These are phyloP conservation scores for Cyanocitta stelleri DNA, from an alignment of 2,113 vertebrate genomes.

Conservation along the genomic window DNA sequence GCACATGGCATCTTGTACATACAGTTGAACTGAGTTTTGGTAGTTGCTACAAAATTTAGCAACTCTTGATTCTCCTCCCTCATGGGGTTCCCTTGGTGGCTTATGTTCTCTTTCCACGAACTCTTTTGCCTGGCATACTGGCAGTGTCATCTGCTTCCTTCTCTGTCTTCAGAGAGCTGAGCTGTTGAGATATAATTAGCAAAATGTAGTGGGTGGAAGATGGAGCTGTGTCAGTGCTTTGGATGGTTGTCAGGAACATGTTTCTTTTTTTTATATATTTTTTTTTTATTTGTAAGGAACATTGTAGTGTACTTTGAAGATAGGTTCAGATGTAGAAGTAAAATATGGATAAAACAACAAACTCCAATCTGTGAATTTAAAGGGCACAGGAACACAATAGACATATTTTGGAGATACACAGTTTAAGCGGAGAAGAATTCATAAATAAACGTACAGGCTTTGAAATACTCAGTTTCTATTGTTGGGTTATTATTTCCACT, in stretches of 20 bases:
- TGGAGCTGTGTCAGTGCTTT: background rate
- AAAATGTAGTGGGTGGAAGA: background rate
- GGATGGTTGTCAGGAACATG: background rate
- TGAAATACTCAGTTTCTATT: background rate
- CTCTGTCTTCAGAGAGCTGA: background rate
- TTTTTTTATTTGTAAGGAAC: background rate
- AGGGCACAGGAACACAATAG: background rate
- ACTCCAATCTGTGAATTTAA: background rate
- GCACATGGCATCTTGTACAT: background rate
- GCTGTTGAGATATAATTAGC: background rate
- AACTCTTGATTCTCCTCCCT: background rate
- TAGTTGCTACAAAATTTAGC: background rate
- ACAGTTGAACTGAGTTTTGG: background rate
- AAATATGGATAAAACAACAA: background rate
- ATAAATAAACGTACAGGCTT: background rate
- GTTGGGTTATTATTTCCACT: background rate
- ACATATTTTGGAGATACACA: background rate
- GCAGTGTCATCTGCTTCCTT: background rate
- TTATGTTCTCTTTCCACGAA: background rate
- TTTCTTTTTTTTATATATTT: background rate
- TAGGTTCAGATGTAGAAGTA: background rate
- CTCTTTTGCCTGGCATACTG: background rate
- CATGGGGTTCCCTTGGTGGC: background rate
- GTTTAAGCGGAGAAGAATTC: background rate
- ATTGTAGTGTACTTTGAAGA: background rate